Evolutionary conservation across 2,888 invertebrate species (phyloP), one percentile per base, ranked within the genome.

Genomic region (Sarcophaga rosellei): DNA sequence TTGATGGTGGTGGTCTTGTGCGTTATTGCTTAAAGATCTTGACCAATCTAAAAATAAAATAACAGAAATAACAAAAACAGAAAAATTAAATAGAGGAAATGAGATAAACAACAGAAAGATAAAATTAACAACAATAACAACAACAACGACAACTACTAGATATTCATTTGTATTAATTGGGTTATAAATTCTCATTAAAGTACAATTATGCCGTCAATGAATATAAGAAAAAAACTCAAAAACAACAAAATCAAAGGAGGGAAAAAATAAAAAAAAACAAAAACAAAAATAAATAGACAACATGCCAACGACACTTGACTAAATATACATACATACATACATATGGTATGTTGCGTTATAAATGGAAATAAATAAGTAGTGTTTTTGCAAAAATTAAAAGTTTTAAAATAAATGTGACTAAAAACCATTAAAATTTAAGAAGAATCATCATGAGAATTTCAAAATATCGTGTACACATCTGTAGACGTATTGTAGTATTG

Each of bases 21-120:
- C 89, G 91, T 89, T 92, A 91, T 89, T 92, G 91, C 88, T 92
- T 89, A 93, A 90, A 84, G 93, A 92, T 91, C 92, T 92, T 89
- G 92, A 91, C 93, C 93, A 93, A 90, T 93, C 93, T 93, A 88
- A 77, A 86, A 86, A 84, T 84, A 84, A 21, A 80, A 20, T 25
- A 69, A 75, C 59, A 35, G 35, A 68, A 74, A 63, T 44, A 76
- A 61, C 10, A 76, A 45, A 35, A 78, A 44, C 20, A 81, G 63
- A 6, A 63, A 21, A 68, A 68, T 74, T 74, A 80, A 69, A 63
- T 25, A 68, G 63, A 66, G 84, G 84, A 84, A 81, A 61, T 81
- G 57, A n/a, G 35, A 25, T 45, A 44, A 44, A 62, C 17, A 53
- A 17, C 53, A 53, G 5, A 53, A 53, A 17, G 17, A 53, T 53